These are phyloP conservation scores for Mustela lutreola DNA, from an alignment of 2,113 vertebrate genomes.

Conservation along the genomic window DNA sequence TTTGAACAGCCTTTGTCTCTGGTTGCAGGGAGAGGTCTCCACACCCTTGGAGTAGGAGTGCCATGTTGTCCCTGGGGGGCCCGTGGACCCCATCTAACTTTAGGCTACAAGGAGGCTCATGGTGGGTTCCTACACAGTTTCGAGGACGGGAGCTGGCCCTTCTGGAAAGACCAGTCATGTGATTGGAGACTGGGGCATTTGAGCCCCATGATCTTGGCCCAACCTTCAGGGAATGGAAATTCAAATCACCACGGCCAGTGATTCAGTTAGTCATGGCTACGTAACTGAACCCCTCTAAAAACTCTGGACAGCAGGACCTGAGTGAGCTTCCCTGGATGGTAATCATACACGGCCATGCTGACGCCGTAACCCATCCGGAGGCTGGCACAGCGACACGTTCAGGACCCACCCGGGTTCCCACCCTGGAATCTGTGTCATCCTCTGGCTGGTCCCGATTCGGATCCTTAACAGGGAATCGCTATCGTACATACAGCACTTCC, in stretches of 20 bases:
- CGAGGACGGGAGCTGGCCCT: not conserved
- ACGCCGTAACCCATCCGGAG: not conserved
- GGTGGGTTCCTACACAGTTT: not conserved
- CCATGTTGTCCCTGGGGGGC: not conserved
- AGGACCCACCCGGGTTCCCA: not conserved
- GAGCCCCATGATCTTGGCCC: not conserved
- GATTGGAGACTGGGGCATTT: not conserved
- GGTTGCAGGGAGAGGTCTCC: not conserved
- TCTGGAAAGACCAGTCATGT: not conserved
- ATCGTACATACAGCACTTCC: too few relatives aligned
- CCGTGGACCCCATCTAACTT: not conserved
- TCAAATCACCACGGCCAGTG: fast-evolving
- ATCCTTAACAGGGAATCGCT: not conserved
- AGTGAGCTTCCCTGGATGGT: too few relatives aligned
- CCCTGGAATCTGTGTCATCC: not conserved
- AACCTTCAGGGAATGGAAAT: not conserved
- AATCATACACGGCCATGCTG: fast-evolving
- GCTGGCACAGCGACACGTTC: not conserved
- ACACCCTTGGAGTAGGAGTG: too few relatives aligned
- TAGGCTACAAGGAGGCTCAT: not conserved
- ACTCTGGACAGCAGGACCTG: not conserved
- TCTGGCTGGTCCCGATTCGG: not conserved
- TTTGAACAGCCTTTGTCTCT: not conserved
- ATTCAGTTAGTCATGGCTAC: not conserved
- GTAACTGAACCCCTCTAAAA: not conserved